Evolutionary conservation across 2,888 invertebrate species (phyloP).

Genomic region (Eurois occulta): DNA sequence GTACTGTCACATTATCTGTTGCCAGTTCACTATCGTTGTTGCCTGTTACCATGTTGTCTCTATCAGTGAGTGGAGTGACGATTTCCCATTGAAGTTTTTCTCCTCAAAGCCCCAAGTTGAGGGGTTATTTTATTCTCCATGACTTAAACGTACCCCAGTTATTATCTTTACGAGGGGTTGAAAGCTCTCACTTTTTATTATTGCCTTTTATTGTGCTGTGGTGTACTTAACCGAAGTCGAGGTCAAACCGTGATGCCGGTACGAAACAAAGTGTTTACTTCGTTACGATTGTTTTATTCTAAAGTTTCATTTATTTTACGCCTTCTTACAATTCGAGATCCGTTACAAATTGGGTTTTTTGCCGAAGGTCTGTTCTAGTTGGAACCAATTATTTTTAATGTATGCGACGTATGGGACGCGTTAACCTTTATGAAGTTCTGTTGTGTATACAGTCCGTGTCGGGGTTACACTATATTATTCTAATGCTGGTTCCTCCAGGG

Average conservation of each 20-base stretch:
- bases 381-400: conserved; percentile 72
- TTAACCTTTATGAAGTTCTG: conserved; percentile 67
- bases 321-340: conserved; percentile 70
- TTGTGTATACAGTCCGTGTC: conserved; percentile 54
- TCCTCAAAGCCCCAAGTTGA: conserved; percentile 69
- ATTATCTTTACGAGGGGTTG: conserved; percentile 89
- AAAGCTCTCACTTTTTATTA: conserved; percentile 87
- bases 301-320: conserved; percentile 68
- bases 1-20: conserved; percentile 16
- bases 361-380: conserved; percentile 58
- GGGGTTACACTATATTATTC: conserved; percentile 63
- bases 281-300: conserved; percentile 61
- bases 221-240: conserved; percentile 79
- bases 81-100: conserved; percentile 67
- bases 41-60: neutral
- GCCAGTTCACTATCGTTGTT: conserved; percentile 1
- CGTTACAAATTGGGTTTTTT: conserved; percentile 73
- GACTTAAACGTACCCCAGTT: conserved; percentile 79
- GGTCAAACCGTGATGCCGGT: conserved; percentile 74
- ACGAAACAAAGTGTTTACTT: conserved; percentile 78
- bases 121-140: conserved; percentile 74
- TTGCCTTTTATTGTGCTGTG: conserved; percentile 82
- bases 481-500: conserved; percentile 58
- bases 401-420: conserved; percentile 69
- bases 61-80: conserved; percentile 33